Conservation (phyloP, 2,888 invertebrate genomes). For the Carabus problematicus region DNA sequence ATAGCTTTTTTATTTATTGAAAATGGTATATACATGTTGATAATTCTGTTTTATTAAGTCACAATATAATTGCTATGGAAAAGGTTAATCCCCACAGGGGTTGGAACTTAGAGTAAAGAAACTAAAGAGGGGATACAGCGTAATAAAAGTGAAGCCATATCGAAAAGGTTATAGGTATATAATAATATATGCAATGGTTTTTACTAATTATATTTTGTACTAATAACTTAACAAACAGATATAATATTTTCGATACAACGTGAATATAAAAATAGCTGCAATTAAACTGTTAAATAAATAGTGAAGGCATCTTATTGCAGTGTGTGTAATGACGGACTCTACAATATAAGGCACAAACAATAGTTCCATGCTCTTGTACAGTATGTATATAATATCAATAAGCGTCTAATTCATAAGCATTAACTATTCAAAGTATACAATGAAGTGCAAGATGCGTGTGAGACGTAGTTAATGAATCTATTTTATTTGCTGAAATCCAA, state of each 20-base stretch:
- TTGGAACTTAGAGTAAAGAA: too few species aligned
- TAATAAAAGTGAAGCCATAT: too few species aligned
- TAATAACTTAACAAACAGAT: not conserved
- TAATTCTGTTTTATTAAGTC: too few species aligned
- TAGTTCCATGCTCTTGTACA: constrained; percentile 17
- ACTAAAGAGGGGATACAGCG: too few species aligned
- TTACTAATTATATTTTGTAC: not conserved
- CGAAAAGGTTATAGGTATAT: not conserved
- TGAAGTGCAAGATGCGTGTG: not conserved
- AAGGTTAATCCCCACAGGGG: too few species aligned
- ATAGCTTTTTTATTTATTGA: too few species aligned
- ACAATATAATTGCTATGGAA: too few species aligned
- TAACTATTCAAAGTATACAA: not conserved
- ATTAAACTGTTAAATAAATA: constrained; percentile 20
- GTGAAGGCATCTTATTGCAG: constrained; percentile 27
- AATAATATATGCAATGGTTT: too few species aligned
- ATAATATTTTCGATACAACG: not conserved
- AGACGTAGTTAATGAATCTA: too few species aligned
- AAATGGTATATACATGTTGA: too few species aligned
- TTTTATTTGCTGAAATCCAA: constrained; percentile 38
- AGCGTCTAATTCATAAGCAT: not conserved
- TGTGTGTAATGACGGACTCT: constrained; percentile 24
- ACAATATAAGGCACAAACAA: constrained; percentile 28
- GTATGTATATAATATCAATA: not conserved
- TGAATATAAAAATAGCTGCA: constrained; percentile 27